Evolutionary conservation across 1,140 invertebrate genomes (phyloP).

Genomic region (Zelostemma sp.): DNA sequence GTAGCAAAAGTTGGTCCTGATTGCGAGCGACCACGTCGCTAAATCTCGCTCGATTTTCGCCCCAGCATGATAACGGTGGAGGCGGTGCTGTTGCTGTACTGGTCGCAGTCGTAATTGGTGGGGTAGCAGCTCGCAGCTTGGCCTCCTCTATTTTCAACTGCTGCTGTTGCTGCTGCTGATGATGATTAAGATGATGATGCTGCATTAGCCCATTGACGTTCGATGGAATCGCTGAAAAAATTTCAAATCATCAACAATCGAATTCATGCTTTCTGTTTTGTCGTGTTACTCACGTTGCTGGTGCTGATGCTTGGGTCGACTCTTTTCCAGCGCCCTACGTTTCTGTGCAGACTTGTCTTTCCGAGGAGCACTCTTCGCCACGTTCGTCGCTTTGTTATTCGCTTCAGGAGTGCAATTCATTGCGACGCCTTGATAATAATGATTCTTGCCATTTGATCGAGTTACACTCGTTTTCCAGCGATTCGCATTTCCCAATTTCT

Average conservation of each 20-base stretch:
- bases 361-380: slow-evolving; percentile 57
- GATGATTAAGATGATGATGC: slow-evolving; percentile 27
- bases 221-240: slow-evolving; percentile 31
- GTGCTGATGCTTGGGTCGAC: slow-evolving; percentile 49
- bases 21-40: slow-evolving; percentile 73
- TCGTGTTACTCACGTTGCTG: slow-evolving; percentile 37
- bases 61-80: slow-evolving; percentile 66
- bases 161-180: too few relatives aligned
- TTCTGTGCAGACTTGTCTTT: slow-evolving; percentile 66
- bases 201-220: slow-evolving; percentile 23
- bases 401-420: slow-evolving; percentile 46
- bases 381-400: slow-evolving; percentile 54
- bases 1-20: slow-evolving; percentile 55
- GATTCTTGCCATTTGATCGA: slow-evolving; percentile 54
- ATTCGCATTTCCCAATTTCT: slow-evolving; percentile 58
- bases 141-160: slow-evolving; percentile 38
- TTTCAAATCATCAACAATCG: too few relatives aligned
- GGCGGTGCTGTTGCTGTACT: slow-evolving; percentile 10
- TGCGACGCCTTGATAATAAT: slow-evolving; percentile 48
- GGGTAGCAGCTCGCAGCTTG: slow-evolving; percentile 23
- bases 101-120: slow-evolving; percentile 17
- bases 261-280: too few relatives aligned
- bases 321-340: slow-evolving; percentile 58
- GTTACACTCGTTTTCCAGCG: slow-evolving; percentile 64
- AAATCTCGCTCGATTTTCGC: slow-evolving; percentile 72